Percentiles rank a stretch among this genome's conserved stretches.
phyloP scores from a whole-genome alignment of 2,113 vertebrate species.

The Chamaetylas fuelleborni region DNA sequence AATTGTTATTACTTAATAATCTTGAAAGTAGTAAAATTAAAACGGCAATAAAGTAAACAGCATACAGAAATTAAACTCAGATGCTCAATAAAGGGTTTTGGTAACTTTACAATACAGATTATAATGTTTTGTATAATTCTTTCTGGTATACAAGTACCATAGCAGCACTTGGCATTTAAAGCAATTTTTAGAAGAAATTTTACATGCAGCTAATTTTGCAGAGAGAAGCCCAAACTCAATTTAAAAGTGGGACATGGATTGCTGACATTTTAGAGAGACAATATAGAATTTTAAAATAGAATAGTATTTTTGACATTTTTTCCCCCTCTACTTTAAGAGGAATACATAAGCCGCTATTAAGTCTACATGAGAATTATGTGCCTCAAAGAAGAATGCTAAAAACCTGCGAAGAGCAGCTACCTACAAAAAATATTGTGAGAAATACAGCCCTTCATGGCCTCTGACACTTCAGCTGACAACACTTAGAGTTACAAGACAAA shows the following conservation, averaged over 20 bases:
- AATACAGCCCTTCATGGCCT: not conserved
- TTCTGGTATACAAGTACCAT: not conserved
- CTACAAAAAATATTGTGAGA: not conserved
- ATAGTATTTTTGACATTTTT: not conserved
- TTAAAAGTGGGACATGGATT: not conserved
- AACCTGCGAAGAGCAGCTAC: not conserved
- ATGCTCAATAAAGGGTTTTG: conserved; percentile 18
- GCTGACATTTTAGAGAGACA: not conserved
- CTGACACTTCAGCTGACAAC: not conserved
- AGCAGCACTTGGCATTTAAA: not conserved
- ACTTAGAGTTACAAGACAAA: not conserved
- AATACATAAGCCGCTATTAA: not conserved
- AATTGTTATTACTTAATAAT: conserved; percentile 17
- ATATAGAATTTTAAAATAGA: not conserved
- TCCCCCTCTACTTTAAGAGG: not conserved
- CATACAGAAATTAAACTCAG: conserved; percentile 19
- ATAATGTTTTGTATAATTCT: not conserved
- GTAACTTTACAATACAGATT: not conserved
- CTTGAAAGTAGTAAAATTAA: conserved; percentile 33
- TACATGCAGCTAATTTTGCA: not conserved
- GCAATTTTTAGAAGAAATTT: conserved; percentile 18
- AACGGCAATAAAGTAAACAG: conserved; percentile 10
- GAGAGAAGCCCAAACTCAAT: not conserved
- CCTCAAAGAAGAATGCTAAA: not conserved
- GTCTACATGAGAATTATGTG: not conserved